phyloP scores from a whole-genome alignment of 2,888 invertebrate genomes.

The Unio delphinus region DNA sequence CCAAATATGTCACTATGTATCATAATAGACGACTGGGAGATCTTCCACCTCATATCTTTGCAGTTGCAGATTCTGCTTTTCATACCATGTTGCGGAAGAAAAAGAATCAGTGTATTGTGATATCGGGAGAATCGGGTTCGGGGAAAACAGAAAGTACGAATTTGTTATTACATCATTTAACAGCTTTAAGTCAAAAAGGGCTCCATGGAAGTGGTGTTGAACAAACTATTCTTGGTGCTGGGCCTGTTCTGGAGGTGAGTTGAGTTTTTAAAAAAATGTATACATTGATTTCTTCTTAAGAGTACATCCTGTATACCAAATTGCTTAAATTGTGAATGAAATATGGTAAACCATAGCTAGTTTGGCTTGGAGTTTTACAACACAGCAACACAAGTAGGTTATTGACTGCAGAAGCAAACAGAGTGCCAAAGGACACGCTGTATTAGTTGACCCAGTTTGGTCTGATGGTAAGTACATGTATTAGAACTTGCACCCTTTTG shows the following conservation, averaged over 20 bases:
- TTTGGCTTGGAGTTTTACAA: too few species aligned
- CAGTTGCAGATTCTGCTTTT: constrained; percentile 94
- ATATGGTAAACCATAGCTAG: too few species aligned
- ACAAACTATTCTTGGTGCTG: constrained; percentile 95
- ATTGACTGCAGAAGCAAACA: too few species aligned
- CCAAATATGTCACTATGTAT: constrained; percentile 95
- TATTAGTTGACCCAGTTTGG: too few species aligned
- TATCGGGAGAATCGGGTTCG: constrained; percentile 95
- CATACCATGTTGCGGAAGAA: constrained; percentile 93
- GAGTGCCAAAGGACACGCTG: too few species aligned
- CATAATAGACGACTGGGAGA: constrained; percentile 93
- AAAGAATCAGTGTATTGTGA: constrained; percentile 94
- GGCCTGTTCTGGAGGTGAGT: constrained; percentile 89
- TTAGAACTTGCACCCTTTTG: too few species aligned
- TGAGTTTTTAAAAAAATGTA: too few species aligned
- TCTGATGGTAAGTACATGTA: too few species aligned
- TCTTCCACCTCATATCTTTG: constrained; percentile 96
- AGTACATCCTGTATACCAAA: too few species aligned
- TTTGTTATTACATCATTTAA: constrained; percentile 93
- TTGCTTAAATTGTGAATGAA: too few species aligned
- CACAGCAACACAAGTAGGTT: too few species aligned
- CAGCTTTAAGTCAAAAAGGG: constrained; percentile 90
- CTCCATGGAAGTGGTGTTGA: constrained; percentile 93
- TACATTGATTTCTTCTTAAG: too few species aligned
- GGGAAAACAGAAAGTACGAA: constrained; percentile 98